phyloP scores from a whole-genome alignment of 2,113 vertebrate genomes.

The Ictidomys tridecemlineatus region DNA sequence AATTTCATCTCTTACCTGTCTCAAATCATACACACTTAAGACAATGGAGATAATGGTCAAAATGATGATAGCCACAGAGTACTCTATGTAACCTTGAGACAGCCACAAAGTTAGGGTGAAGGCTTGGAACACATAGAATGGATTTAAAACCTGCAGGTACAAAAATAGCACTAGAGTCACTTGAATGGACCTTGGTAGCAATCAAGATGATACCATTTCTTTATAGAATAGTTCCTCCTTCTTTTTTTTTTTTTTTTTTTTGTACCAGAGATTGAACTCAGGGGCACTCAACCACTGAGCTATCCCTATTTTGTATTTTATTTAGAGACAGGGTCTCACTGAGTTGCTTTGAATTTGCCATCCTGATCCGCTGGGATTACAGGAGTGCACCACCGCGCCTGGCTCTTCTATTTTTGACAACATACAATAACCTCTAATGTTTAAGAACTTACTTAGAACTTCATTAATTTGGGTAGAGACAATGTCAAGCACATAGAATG shows the following conservation, averaged over 20 bases:
- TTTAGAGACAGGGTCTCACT: too few relatives aligned
- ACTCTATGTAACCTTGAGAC: constrained; percentile 85
- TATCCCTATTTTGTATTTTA: too few relatives aligned
- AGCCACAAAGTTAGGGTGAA: constrained; percentile 87
- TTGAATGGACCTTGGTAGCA: background rate
- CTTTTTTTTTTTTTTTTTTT: background rate
- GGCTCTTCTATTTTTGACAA: background rate
- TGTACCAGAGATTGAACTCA: too few relatives aligned
- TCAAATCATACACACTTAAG: constrained; percentile 84
- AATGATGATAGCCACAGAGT: constrained; percentile 86
- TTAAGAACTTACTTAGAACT: constrained; percentile 19
- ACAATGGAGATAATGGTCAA: constrained; percentile 84
- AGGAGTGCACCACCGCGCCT: too few relatives aligned
- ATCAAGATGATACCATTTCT: background rate
- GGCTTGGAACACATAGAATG: constrained; percentile 88
- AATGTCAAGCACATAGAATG: background rate
- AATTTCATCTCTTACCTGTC: constrained; percentile 83
- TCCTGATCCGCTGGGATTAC: too few relatives aligned
- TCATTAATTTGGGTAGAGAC: background rate
- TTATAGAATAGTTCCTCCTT: background rate
- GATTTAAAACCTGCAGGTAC: constrained; percentile 86
- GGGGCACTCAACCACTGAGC: too few relatives aligned
- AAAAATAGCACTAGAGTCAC: constrained; percentile 2
- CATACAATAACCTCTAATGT: background rate
- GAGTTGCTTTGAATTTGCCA: too few relatives aligned